Evolutionary conservation across 2,797 vertebrate species (phyloP).

Genomic region (Lutjanus argentimaculatus): DNA sequence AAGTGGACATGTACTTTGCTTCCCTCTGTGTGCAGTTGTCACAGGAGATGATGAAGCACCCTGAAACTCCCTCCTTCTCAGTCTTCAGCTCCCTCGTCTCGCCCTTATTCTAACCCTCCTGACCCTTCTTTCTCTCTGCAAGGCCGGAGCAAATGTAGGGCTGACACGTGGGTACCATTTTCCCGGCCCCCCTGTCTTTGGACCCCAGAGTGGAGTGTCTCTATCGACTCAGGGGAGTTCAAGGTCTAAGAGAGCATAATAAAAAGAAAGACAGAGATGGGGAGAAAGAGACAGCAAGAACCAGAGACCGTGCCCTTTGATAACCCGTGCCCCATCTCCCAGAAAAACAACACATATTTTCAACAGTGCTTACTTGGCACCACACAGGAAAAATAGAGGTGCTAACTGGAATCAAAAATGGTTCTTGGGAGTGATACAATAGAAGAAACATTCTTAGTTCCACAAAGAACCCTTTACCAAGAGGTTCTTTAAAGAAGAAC

Average conservation of each 20-base stretch:
- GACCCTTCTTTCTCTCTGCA: slow-evolving; percentile 41
- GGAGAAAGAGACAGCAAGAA: slow-evolving; percentile 22
- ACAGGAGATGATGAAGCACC: slow-evolving; percentile 84
- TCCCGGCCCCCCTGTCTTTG: slow-evolving; percentile 56
- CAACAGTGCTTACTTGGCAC: slow-evolving; percentile 47
- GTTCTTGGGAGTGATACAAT: too few relatives aligned
- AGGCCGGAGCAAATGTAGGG: slow-evolving; percentile 49
- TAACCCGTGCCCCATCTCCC: slow-evolving; percentile 37
- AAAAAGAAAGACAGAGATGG: slow-evolving; percentile 30
- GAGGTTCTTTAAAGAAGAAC: too few relatives aligned
- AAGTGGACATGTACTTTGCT: slow-evolving; percentile 76
- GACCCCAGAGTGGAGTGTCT: slow-evolving; percentile 57
- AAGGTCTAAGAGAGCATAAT: slow-evolving; percentile 61
- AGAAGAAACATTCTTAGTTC: too few relatives aligned
- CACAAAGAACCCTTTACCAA: too few relatives aligned
- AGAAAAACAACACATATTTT: slow-evolving; percentile 28
- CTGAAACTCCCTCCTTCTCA: slow-evolving; percentile 60
- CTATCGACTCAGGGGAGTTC: slow-evolving; percentile 66
- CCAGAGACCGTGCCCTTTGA: slow-evolving; percentile 38
- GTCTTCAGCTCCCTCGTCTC: slow-evolving; percentile 56
- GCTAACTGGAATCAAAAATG: too few relatives aligned
- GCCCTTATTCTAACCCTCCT: slow-evolving; percentile 71
- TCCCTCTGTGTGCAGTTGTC: slow-evolving; percentile 80
- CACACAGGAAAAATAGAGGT: not conserved
- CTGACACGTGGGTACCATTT: slow-evolving; percentile 57